A percentile compares a stretch with the other conserved stretches of the same genome.
phyloP scores from a whole-genome alignment of 2,888 invertebrate species.

The Drosophila monieri region DNA sequence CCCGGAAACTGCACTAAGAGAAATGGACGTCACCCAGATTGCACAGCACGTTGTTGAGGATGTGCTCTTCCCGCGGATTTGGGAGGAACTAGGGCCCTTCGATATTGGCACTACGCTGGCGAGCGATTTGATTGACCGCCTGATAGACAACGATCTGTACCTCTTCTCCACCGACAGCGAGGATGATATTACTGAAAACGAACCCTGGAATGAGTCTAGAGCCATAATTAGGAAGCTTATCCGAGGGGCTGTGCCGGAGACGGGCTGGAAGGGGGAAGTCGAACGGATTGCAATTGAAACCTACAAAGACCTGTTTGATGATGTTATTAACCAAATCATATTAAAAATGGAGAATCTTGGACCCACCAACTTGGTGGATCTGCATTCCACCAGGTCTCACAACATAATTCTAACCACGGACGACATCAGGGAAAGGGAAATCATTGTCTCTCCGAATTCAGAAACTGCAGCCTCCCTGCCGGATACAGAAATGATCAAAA shows the following conservation, averaged over 20 bases:
- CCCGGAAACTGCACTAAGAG: constrained; percentile 33
- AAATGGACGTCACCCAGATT: constrained; percentile 66
- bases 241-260: constrained; percentile 70
- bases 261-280: constrained; percentile 70
- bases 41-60: constrained; percentile 77
- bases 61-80: constrained; percentile 83
- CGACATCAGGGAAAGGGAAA: constrained; percentile 23
- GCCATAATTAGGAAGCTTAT: constrained; percentile 77
- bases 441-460: not conserved
- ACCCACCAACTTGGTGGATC: not conserved
- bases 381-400: constrained; percentile 18
- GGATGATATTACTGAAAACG: constrained; percentile 34
- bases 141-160: constrained; percentile 74
- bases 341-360: not conserved
- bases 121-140: constrained; percentile 70
- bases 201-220: constrained; percentile 56
- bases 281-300: constrained; percentile 70
- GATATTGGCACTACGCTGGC: constrained; percentile 61
- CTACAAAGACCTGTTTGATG: constrained; percentile 15
- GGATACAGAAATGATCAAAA: not conserved
- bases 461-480: not conserved
- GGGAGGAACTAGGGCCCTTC: constrained; percentile 81
- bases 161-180: constrained; percentile 69
- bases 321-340: too few species aligned
- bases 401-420: constrained; percentile 2